Evolutionary conservation across 2,888 invertebrate species (phyloP), one percentile per base, ranked within the genome.

Genomic region (Oscheius sp.): DNA sequence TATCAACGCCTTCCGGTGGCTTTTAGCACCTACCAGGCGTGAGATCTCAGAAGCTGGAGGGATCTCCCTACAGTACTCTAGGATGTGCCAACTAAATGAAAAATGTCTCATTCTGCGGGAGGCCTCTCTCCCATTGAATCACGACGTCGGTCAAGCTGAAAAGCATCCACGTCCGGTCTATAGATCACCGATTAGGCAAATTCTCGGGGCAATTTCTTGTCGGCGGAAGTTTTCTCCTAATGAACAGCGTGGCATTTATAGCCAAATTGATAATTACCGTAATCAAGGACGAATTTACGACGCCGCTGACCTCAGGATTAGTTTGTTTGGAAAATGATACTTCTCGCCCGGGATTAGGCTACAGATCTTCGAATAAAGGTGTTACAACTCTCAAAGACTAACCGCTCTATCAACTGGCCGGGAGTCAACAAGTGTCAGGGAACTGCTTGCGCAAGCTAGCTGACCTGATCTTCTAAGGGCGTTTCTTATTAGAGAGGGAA

Each of bases 1-100:
- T 57, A 57, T 57, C 57, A 57, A 57, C 37, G 57, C 57, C 57
- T 57, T 57, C 57, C 57, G 57, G 57, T 57, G 57, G 17, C 37
- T 37, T 57, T 57, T 57, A 34, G 34, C 39, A 57, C 57, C 57
- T 37, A 37, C 34, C n/a, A 57, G 34, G 23, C 34, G 57, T 52
- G 52, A 29, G 52, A 48, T 20, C 25, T 29, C 12, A 5, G 25
- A n/a, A 29, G 52, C 52, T 27, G n/a, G 25, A n/a, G 12, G 23
- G 20, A 25, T 12, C 20, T 4, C 17, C 27, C 25, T 12, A 25
- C 12, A 27, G 20, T 25, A 48, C 25, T 12, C 48, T 23, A 48
- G 48, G 48, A 20, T 3, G 23, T 5, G 48, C 23, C 42, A 20
- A 42, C 20, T 42, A 37, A 20, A 42, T 15, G 42, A 10, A 42